Percentiles rank a stretch among this genome's conserved stretches.
Evolutionary conservation across 1,140 invertebrate species (phyloP).

Genomic region (Calycopis cecrops): DNA sequence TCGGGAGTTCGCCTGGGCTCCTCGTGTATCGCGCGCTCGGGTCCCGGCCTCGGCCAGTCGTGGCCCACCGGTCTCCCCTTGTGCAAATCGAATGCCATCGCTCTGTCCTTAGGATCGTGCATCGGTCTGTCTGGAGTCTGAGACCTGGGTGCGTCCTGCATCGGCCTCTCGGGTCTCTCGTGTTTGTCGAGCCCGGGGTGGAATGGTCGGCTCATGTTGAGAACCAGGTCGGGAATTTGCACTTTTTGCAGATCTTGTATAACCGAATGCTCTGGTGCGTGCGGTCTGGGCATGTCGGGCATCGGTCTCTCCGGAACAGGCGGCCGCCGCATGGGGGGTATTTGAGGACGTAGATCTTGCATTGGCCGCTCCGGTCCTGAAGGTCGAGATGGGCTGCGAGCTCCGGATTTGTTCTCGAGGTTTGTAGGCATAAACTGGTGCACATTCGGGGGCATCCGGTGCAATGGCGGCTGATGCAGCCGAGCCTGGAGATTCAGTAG

Average conservation of each 20-base stretch:
- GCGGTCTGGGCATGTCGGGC: conserved; percentile 18
- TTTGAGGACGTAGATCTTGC: conserved; percentile 11
- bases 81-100: neutral
- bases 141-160: conserved; percentile 17
- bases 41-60: conserved; percentile 1
- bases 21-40: conserved; percentile 3
- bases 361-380: conserved; percentile 17
- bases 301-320: conserved; percentile 25
- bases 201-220: neutral
- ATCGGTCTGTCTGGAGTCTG: conserved; percentile 9
- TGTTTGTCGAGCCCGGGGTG: conserved; percentile 40
- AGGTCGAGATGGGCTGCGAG: conserved; percentile 1
- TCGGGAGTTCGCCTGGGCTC: conserved; percentile 7
- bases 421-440: conserved; percentile 13
- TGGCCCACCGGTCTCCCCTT: neutral
- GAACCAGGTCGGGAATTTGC: conserved; percentile 10
- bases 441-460: conserved; percentile 38
- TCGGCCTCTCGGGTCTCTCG: conserved; percentile 18
- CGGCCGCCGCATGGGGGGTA: conserved; percentile 6
- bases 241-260: conserved; percentile 7
- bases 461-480: conserved; percentile 27
- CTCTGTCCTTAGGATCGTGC: neutral
- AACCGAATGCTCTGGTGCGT: conserved; percentile 11
- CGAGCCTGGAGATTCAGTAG: conserved; percentile 26
- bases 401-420: neutral